Conservation (phyloP, 1,140 invertebrate genomes). For the Drosophila watanabei region DNA sequence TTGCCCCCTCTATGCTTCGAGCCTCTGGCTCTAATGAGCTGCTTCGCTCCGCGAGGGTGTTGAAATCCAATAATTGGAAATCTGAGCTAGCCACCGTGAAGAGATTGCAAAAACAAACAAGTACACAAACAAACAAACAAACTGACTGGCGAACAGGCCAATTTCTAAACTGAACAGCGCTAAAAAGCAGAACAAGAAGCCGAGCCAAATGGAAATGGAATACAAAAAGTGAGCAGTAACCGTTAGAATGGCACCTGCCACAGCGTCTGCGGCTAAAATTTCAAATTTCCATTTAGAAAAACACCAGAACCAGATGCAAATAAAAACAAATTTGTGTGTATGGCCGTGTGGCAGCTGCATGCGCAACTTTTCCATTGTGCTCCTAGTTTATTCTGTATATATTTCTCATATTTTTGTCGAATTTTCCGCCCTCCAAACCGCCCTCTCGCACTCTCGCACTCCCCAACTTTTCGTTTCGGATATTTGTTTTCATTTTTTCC, state of each 20-base stretch:
- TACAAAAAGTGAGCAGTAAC: conserved; percentile 52
- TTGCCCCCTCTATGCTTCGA: background rate
- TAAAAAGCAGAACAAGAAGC: conserved; percentile 26
- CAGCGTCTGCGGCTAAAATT: conserved; percentile 54
- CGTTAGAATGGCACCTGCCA: conserved; percentile 52
- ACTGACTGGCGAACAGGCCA: conserved; percentile 3
- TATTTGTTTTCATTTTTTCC: conserved; percentile 53
- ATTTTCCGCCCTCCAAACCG: conserved; percentile 1
- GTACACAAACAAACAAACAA: conserved; percentile 24
- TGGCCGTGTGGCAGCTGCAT: conserved; percentile 43
- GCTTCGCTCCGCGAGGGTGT: conserved; percentile 15
- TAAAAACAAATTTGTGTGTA: conserved; percentile 54
- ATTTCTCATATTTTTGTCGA: conserved; percentile 47
- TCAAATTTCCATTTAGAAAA: conserved; percentile 59
- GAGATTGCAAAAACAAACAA: conserved; percentile 54
- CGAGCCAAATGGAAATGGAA: conserved; percentile 21
- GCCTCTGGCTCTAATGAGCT: conserved; percentile 57
- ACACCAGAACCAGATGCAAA: conserved; percentile 50
- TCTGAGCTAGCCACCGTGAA: conserved; percentile 58
- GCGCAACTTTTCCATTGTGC: conserved; percentile 54
- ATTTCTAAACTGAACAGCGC: conserved; percentile 7
- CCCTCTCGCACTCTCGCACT: background rate
- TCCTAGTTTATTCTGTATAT: conserved; percentile 44
- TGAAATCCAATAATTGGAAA: conserved; percentile 69
- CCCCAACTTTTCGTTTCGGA: conserved; percentile 31